A percentile compares a stretch with the other conserved stretches of the same genome.
Evolutionary conservation across 2,113 vertebrate species (phyloP).

Genomic region (Apistogramma diplotaenia): DNA sequence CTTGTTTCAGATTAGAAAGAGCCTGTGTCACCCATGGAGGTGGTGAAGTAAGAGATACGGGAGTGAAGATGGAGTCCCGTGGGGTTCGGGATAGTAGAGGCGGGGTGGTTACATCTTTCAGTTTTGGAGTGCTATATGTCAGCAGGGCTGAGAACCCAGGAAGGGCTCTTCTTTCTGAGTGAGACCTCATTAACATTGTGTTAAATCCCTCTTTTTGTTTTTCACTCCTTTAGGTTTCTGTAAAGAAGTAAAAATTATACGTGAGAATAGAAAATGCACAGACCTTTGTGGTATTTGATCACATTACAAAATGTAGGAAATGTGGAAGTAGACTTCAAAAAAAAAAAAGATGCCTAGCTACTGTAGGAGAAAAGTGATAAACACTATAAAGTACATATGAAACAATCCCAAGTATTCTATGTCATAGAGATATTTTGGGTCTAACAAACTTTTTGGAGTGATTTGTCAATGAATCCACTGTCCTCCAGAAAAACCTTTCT

Average conservation of each 20-base stretch:
- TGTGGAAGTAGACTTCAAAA: neutral
- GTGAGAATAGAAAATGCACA: neutral
- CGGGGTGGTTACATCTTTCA: slow-evolving; percentile 31
- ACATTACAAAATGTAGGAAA: neutral
- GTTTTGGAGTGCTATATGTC: slow-evolving; percentile 47
- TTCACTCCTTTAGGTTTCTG: slow-evolving; percentile 24
- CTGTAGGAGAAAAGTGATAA: neutral
- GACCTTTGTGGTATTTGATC: neutral
- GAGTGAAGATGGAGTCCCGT: slow-evolving; percentile 47
- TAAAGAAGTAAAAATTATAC: slow-evolving; percentile 8
- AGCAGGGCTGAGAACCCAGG: slow-evolving; percentile 68
- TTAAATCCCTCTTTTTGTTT: neutral
- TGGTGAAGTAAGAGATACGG: slow-evolving; percentile 34
- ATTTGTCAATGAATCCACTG: neutral
- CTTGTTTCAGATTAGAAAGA: slow-evolving; percentile 65
- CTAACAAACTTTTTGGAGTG: neutral
- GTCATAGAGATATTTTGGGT: neutral
- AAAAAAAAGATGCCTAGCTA: neutral
- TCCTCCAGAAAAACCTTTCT: neutral
- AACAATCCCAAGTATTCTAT: neutral
- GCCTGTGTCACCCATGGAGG: slow-evolving; percentile 71
- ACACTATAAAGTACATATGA: neutral
- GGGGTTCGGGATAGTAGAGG: slow-evolving; percentile 24
- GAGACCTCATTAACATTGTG: slow-evolving; percentile 62
- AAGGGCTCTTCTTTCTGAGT: slow-evolving; percentile 67